Evolutionary conservation across 1,140 invertebrate genomes (phyloP), one percentile per base, ranked within the genome.

Genomic region (Leucophenga varia): DNA sequence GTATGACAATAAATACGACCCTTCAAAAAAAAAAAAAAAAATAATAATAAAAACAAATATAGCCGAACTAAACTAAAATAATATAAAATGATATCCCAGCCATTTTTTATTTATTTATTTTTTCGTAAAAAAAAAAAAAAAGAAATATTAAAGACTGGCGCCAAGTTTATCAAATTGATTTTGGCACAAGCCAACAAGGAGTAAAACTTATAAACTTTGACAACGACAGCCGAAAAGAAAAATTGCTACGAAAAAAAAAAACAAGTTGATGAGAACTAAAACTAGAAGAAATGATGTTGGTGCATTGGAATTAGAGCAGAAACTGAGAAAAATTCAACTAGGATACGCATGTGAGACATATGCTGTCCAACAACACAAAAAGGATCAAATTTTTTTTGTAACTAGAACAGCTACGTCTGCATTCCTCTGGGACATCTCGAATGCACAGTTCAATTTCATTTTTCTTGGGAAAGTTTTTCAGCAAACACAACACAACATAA

Each of bases 141-240:
- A 65, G 55, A 61, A 43, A 64, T 64, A 64, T 64, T 64, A 64
- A 61, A 54, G 58, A 54, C 63, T 65, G 61, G 61, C 61, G 61
- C 61, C 61, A 61, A 65, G 55, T 52, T 67, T 59, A 65, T 65
- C 63, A 61, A 65, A 67, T 67, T 65, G 61, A 67, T 65, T 61
- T 49, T 61, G 61, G 63, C 55, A 57, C 55, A 59, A 49, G 55
- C 61, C 63, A 67, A 67, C n/a, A n/a, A n/a, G n/a, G n/a, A n/a
- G n/a, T n/a, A n/a, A n/a, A n/a, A n/a, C n/a, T n/a, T n/a, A n/a
- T n/a, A n/a, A n/a, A n/a, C n/a, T n/a, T n/a, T n/a, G n/a, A n/a
- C n/a, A n/a, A n/a, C n/a, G n/a, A n/a, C n/a, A n/a, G n/a, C n/a
- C 35, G 44, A 49, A 46, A 41, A 9, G 14, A 30, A 13, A 47